Evolutionary conservation across 2,888 invertebrate genomes (phyloP).

Genomic region (Pammene fasciana): DNA sequence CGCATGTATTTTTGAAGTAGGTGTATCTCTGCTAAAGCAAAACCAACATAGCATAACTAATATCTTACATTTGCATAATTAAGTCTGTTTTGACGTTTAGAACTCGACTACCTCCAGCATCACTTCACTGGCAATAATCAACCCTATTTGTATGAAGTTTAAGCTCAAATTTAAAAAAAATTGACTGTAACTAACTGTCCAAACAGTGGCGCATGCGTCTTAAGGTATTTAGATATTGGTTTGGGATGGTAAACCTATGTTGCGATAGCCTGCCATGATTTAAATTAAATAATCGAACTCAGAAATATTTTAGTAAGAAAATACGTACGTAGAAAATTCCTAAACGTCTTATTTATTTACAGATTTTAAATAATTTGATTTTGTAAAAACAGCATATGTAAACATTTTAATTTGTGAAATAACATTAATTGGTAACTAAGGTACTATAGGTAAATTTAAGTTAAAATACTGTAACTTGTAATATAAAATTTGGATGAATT

Average conservation of each 20-base stretch:
- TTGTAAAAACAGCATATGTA: no score
- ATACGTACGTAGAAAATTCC: background rate
- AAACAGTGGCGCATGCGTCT: constrained; percentile 51
- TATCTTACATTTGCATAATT: constrained; percentile 43
- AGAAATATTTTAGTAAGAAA: background rate
- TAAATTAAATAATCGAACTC: background rate
- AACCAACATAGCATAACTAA: constrained; percentile 10
- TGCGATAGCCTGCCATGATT: constrained; percentile 2
- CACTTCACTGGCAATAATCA: background rate
- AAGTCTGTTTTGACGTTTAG: constrained; percentile 29
- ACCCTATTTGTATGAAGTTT: constrained; percentile 5
- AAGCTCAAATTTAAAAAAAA: background rate
- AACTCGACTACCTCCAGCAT: constrained; percentile 8
- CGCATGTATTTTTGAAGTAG: background rate
- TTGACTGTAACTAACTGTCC: background rate
- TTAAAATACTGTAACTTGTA: no score
- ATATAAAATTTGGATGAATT: no score
- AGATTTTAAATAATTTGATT: no score
- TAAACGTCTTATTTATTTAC: no score
- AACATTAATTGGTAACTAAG: no score
- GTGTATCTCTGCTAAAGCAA: constrained; percentile 1
- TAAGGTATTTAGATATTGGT: constrained; percentile 13
- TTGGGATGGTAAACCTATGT: background rate
- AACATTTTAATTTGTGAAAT: no score
- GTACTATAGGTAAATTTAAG: no score